phyloP scores from a whole-genome alignment of 2,113 vertebrate genomes.

The Dipodomys spectabilis region DNA sequence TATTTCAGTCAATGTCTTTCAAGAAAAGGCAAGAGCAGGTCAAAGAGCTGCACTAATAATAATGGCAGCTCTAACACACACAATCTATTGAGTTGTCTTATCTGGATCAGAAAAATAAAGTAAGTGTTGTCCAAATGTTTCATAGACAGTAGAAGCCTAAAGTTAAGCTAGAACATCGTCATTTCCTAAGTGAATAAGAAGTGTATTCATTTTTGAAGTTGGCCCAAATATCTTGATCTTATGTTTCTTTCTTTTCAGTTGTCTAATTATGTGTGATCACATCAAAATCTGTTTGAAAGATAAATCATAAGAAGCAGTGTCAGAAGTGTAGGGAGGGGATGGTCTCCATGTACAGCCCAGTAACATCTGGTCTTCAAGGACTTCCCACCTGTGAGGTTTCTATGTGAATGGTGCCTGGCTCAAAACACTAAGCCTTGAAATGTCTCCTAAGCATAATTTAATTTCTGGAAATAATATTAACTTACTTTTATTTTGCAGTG shows the following conservation, averaged over 20 bases:
- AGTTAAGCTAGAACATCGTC: neutral
- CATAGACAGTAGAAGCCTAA: neutral
- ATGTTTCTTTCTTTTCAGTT: neutral
- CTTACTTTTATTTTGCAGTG: neutral
- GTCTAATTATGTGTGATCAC: neutral
- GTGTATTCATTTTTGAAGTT: neutral
- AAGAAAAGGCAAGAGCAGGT: neutral
- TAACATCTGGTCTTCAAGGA: neutral
- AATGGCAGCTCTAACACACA: no score
- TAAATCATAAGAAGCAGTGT: neutral
- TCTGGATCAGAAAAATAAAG: neutral
- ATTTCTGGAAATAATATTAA: neutral
- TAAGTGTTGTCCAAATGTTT: neutral
- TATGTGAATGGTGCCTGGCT: neutral
- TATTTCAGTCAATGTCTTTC: neutral
- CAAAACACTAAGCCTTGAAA: neutral
- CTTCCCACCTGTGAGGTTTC: neutral
- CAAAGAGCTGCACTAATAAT: neutral
- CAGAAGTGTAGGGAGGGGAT: neutral
- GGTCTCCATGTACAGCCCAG: rapidly evolving
- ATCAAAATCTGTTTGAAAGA: neutral
- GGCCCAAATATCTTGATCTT: neutral
- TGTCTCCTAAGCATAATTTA: neutral
- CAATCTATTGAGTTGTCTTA: neutral
- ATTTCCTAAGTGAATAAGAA: neutral